phyloP scores from a whole-genome alignment of 1,140 invertebrate species.

The Lasaia peninsularis region DNA sequence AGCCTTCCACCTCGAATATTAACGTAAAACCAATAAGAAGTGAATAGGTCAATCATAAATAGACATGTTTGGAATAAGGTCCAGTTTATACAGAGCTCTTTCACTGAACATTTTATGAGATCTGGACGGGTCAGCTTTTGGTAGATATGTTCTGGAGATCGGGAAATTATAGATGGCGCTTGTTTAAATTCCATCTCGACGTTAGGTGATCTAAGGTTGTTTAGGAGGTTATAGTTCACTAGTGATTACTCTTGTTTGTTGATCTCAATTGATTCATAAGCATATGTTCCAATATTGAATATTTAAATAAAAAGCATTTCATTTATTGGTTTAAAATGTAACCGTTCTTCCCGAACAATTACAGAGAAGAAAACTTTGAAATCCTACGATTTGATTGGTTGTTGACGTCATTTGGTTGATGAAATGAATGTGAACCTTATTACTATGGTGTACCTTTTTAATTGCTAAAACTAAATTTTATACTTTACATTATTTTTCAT shows the following conservation, averaged over 20 bases:
- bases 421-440: no score
- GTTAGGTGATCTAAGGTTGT: constrained; percentile 59
- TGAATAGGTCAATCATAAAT: not conserved
- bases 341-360: no score
- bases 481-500: no score
- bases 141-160: constrained; percentile 40
- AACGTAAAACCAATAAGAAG: not conserved
- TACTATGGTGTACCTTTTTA: no score
- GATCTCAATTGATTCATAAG: constrained; percentile 25
- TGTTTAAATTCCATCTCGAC: constrained; percentile 71
- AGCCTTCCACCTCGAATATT: constrained; percentile 21
- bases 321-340: no score
- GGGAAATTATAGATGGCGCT: constrained; percentile 75
- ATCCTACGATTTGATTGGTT: no score
- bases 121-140: constrained; percentile 30
- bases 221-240: constrained; percentile 61
- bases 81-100: constrained; percentile 15
- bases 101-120: not conserved
- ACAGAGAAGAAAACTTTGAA: no score
- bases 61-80: constrained; percentile 14
- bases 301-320: no score
- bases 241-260: constrained; percentile 69
- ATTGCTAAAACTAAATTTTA: no score
- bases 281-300: constrained; percentile 21
- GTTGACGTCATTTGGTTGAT: no score